phyloP scores from a whole-genome alignment of 2,888 invertebrate genomes.

The Strigamia maritima region DNA sequence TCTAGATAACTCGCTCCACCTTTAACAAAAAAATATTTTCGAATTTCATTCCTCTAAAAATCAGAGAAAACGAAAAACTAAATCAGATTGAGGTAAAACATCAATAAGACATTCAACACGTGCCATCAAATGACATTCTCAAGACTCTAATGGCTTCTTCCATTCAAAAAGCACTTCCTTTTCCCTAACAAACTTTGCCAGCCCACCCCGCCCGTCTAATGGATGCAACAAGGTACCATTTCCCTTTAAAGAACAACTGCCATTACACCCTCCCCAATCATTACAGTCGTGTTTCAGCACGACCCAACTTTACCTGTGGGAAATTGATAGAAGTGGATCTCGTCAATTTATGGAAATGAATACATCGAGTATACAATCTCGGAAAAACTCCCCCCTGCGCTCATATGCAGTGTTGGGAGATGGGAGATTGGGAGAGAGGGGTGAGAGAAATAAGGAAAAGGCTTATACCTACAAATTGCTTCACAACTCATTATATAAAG shows the following conservation, averaged over 20 bases:
- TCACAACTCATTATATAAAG: constrained; percentile 19
- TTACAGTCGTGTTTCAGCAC: constrained; percentile 1
- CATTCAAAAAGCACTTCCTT: background rate
- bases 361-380: background rate
- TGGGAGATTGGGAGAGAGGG: no score
- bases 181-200: background rate
- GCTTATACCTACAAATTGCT: constrained; percentile 10
- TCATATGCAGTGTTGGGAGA: no score
- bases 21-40: no score
- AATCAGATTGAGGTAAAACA: background rate
- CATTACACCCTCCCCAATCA: background rate
- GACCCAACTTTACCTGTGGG: constrained; percentile 15
- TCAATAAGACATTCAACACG: background rate
- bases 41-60: no score
- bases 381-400: background rate
- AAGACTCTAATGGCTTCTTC: background rate
- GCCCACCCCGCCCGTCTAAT: background rate
- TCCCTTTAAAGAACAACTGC: background rate
- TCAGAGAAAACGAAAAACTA: no score
- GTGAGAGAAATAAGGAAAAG: background rate
- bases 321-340: constrained; percentile 15
- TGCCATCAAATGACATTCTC: background rate
- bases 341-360: constrained; percentile 9
- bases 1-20: no score
- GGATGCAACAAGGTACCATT: background rate